Base-by-base conservation (phyloP, 2,113 vertebrate genomes). In the Xenotilapia caudafasciata region DNA sequence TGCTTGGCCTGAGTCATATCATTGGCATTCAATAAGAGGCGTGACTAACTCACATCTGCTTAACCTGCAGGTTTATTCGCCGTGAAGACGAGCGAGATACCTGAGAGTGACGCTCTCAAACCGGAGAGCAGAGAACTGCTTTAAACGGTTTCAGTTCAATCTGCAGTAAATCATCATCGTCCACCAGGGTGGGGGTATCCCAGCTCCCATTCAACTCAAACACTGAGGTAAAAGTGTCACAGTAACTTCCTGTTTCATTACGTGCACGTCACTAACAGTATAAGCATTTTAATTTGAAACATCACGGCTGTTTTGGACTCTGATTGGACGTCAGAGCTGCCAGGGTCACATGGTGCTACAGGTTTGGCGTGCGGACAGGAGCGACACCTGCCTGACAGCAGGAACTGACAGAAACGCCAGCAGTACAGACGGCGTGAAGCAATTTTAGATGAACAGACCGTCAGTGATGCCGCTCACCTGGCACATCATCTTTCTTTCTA, bases 1-100 rank as follows among this genome's bases (percentile, higher is more conserved):
- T 60, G 26, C 26, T 17, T 9, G 5, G 28, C 56, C 56, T 4
- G 15, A 60, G 58, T 62, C 28, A 0, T 11, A 19, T 62, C 58
- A 62, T 60, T 19, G 1, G 0, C 56, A 17, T 4, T 33, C 60
- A 65, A 1, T 0, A n/a, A 65, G 33, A 38, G 62, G 62, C 3
- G 62, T 40, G 19, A 40, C 19, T 65, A n/a, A 7, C 19, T 68
- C 62, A 3, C 5, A 38, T 0, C 62, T 68, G 6, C 31, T 35
- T 2, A n/a, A 65, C 60, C 17, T 65, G 60, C 31, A 62, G 15
- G 28, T 62, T 62, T 33, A 19, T 11, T 62, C 9, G 9, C 17
- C 9, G 17, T n/a, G 60, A 35, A 3, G 9, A 35, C 4, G 5
- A 62, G 15, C 9, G 15, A 62, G 28, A 33, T 19, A 62, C 9